Evolutionary conservation across 2,888 invertebrate species (phyloP), one percentile per base, ranked within the genome.

Genomic region (Allophyes oxyacanthae): DNA sequence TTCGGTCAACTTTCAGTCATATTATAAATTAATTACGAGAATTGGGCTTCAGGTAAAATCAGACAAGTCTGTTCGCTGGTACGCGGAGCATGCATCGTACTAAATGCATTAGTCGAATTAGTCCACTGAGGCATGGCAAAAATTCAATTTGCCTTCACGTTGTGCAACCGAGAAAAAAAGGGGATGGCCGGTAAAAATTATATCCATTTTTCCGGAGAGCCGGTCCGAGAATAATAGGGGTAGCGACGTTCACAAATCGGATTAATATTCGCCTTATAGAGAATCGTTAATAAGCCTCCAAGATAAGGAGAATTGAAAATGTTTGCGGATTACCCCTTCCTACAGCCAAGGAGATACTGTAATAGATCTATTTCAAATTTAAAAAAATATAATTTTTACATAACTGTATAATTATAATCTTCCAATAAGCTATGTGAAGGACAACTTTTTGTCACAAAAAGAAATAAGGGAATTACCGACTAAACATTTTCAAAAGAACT

Each of bases 91-190:
- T 89, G 90, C 88, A 89, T 86, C 83, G 79, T 77, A 80, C 87
- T 91, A 91, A 92, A 83, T 84, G 90, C 90, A 92, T 92, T 94
- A 92, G 85, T 82, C 88, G 87, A 91, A 92, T 92, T 92, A 93
- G 88, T 88, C 86, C 88, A 85, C 76, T 89, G 90, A 89, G 83
- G 92, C 91, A 84, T 87, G 82, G 86, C 81, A 86, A 91, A 92
- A 92, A 93, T 91, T 91, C 90, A 94, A 93, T 94, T 93, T 93
- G 83, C 90, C 81, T 83, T 79, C 86, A 79, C 88, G 86, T 78
- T 81, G 83, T 82, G 79, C 82, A 79, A 75, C 78, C 82, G 79
- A 81, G 81, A 82, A 86, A 89, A 82, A 78, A 91, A 85, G 79
- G 83, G 82, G 79, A 77, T 78, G 78, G 69, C 79, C 80, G 86